Evolutionary conservation across 2,113 vertebrate genomes (phyloP).

Genomic region (Arenaria interpres): DNA sequence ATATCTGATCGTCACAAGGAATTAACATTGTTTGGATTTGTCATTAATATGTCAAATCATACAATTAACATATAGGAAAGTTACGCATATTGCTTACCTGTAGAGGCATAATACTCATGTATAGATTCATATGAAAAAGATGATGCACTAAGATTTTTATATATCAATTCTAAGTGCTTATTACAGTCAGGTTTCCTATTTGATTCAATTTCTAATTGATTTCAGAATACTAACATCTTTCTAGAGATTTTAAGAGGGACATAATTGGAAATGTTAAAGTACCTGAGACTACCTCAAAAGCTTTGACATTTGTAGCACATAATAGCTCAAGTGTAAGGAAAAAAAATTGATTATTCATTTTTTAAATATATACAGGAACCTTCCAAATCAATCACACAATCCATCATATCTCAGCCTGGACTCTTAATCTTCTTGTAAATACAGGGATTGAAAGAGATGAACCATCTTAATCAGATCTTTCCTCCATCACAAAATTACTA

Average conservation of each 20-base stretch:
- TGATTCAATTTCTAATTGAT: background rate
- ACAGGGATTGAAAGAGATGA: background rate
- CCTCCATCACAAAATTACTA: background rate
- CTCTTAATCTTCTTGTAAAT: constrained; percentile 34
- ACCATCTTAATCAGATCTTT: background rate
- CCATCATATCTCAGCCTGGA: background rate
- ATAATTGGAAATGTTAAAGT: background rate
- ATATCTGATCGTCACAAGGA: background rate
- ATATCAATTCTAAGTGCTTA: background rate
- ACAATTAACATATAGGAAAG: background rate
- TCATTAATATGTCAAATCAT: background rate
- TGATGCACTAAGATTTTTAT: background rate
- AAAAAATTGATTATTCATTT: constrained; percentile 19
- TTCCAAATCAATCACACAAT: background rate
- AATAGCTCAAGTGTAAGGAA: background rate
- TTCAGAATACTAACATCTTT: background rate
- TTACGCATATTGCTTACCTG: background rate
- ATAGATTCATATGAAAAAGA: background rate
- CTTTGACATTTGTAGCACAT: background rate
- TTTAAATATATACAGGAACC: background rate
- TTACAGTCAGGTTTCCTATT: background rate
- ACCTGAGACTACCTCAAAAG: background rate
- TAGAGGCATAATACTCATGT: background rate
- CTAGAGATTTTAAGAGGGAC: background rate
- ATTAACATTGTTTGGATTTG: background rate